Evolutionary conservation across 2,888 invertebrate species (phyloP).

Genomic region (Gortyna flavago): DNA sequence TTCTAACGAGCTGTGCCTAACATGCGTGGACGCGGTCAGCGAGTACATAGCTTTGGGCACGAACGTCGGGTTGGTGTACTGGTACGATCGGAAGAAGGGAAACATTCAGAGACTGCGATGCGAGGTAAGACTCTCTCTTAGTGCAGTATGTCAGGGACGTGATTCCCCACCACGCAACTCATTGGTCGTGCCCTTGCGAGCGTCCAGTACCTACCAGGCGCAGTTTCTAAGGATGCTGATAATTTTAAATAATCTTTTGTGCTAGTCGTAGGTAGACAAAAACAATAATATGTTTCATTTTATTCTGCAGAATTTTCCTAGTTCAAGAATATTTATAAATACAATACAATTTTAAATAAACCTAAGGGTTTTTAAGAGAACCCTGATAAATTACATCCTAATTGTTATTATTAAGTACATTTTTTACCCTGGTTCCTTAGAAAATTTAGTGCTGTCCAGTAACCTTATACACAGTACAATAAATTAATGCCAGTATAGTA

Average conservation of each 20-base stretch:
- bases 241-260: background rate
- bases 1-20: slow-evolving; percentile 93
- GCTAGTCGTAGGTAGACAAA: slow-evolving; percentile 7
- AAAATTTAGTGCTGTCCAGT: background rate
- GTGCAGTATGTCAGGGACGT: slow-evolving; percentile 36
- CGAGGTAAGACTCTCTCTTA: slow-evolving; percentile 91
- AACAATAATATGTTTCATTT: background rate
- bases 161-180: slow-evolving; percentile 23
- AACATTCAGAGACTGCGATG: slow-evolving; percentile 94
- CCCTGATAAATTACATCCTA: too few relatives aligned
- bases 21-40: slow-evolving; percentile 95
- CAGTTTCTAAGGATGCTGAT: slow-evolving; percentile 8
- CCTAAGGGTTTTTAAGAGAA: background rate
- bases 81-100: slow-evolving; percentile 95
- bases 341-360: background rate
- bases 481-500: background rate
- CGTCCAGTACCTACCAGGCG: too few relatives aligned
- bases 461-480: too few relatives aligned
- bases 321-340: background rate
- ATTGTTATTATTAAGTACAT: background rate
- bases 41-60: slow-evolving; percentile 96
- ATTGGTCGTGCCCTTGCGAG: slow-evolving; percentile 11
- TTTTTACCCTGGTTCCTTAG: background rate
- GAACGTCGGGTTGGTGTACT: slow-evolving; percentile 95
- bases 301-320: background rate